These are phyloP conservation scores for Diplosoma virens DNA, from an alignment of 23 tunicate species.

Conservation along the genomic window DNA sequence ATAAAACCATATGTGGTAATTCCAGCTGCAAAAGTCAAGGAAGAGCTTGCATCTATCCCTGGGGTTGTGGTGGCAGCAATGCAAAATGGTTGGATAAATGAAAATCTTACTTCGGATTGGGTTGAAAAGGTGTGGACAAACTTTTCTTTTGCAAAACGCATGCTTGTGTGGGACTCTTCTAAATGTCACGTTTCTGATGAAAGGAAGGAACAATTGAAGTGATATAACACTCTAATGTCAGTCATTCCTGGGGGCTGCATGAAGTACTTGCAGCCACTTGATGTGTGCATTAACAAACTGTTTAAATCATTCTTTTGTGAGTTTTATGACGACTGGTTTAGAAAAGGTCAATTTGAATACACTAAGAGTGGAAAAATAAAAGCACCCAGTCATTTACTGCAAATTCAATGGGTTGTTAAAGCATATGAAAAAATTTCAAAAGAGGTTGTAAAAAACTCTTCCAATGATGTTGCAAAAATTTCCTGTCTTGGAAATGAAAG, in stretches of 20 bases:
- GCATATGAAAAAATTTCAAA: slow-evolving; percentile 35
- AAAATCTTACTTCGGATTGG: slow-evolving; percentile 22
- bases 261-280: slow-evolving; percentile 46
- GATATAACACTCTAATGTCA: slow-evolving; percentile 29
- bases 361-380: too few species aligned
- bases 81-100: slow-evolving; percentile 34
- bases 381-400: too few species aligned
- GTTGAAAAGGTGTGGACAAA: slow-evolving; percentile 19
- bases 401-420: slow-evolving; percentile 32
- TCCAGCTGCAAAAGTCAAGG: not conserved
- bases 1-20: slow-evolving; percentile 11
- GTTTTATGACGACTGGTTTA: slow-evolving; percentile 23
- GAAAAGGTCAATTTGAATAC: slow-evolving; percentile 38
- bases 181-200: slow-evolving; percentile 35
- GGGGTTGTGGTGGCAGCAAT: slow-evolving; percentile 26
- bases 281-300: slow-evolving; percentile 43
- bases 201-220: slow-evolving; percentile 22
- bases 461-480: slow-evolving; percentile 6
- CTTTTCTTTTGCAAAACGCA: slow-evolving; percentile 25
- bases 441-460: not conserved
- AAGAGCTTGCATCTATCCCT: slow-evolving; percentile 23
- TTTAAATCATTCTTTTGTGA: too few species aligned
- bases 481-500: slow-evolving; percentile 5
- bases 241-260: slow-evolving; percentile 62
- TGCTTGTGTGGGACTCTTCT: slow-evolving; percentile 42